Percentiles rank a stretch among this genome's conserved stretches.
These are phyloP conservation scores for Eulemur rubriventer DNA, from an alignment of 2,797 vertebrate species.

Conservation along the genomic window DNA sequence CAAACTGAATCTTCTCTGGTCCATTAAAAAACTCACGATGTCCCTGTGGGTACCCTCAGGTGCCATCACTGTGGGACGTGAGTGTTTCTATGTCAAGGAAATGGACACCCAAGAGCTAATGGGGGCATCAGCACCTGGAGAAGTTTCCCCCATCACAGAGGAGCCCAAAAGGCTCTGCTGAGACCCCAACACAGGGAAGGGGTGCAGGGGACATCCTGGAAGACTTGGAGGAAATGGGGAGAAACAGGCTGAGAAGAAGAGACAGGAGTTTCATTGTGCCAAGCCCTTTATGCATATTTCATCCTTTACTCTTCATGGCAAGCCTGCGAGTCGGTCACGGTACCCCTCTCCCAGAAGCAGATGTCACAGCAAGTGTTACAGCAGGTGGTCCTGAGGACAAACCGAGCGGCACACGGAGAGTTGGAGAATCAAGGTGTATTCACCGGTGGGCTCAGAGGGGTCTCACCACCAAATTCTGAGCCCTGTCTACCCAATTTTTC, in stretches of 20 bases:
- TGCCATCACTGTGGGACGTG: not conserved
- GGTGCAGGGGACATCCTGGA: not conserved
- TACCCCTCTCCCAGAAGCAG: not conserved
- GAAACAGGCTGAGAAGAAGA: not conserved
- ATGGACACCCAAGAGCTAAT: not conserved
- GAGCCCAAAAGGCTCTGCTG: not conserved
- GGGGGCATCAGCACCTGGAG: no score
- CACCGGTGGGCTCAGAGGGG: no score
- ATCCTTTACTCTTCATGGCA: not conserved
- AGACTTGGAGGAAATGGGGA: not conserved
- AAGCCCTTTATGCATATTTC: not conserved
- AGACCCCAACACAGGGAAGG: not conserved
- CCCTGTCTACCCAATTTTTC: no score
- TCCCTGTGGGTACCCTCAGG: not conserved
- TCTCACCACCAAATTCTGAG: no score
- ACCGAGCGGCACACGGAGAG: no score
- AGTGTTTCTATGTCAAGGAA: not conserved
- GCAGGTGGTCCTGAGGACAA: no score
- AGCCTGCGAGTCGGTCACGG: not conserved
- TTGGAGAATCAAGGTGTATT: no score
- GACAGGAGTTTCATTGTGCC: not conserved
- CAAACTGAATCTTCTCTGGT: not conserved
- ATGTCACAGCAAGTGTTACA: no score
- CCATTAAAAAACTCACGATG: not conserved
- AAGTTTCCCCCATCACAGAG: not conserved